Base-by-base conservation (phyloP, 1,140 invertebrate species). In the Lordiphosa stackelbergi region DNA sequence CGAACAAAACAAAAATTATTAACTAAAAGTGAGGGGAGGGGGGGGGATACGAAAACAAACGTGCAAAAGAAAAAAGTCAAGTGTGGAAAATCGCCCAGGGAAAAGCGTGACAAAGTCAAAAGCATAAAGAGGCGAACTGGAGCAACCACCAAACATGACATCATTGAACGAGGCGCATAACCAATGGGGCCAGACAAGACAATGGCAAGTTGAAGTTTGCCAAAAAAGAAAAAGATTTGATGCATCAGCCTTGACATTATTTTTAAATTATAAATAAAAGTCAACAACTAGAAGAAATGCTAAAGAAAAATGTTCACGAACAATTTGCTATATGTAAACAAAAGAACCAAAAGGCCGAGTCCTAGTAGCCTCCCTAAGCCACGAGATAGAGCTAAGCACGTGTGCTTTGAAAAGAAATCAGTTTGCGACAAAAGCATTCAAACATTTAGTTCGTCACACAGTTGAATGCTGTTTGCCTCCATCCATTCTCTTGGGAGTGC, bases 201-300 rank as follows among this genome's bases (percentile, higher is more conserved):
- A 49, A 37, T 46, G 34, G 47, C 28, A 10, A 4, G 9, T 16
- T 35, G 9, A 19, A 22, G 34, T 36, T 49, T 35, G 12, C n/a
- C 16, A 24, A 36, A 49, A 16, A 36, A 35, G 19, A 19, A 36
- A 35, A 10, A 37, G 0, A 45, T 48, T 28, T 13, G 35, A 16
- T 38, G 37, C 49, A 52, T 24, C 22, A 52, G 49, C 49, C 49
- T 52, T 52, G 49, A 52, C 49, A 52, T 52, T 52, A 52, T 52
- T 52, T 41, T 31, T 10, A 52, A 52, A 49, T 10, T 22, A 34
- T 11, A 37, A 49, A 16, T 11, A 37, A 49, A 16, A 16, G 10
- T 0, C 46, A 48, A 19, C n/a, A 4, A 49, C 12, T 9, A n/a
- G 5, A 28, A 46, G 22, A 22, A 19, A 31, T 31, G 28, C 6